These are phyloP conservation scores for Corythoichthys intestinalis DNA, from an alignment of 2,113 vertebrate species.

Conservation along the genomic window DNA sequence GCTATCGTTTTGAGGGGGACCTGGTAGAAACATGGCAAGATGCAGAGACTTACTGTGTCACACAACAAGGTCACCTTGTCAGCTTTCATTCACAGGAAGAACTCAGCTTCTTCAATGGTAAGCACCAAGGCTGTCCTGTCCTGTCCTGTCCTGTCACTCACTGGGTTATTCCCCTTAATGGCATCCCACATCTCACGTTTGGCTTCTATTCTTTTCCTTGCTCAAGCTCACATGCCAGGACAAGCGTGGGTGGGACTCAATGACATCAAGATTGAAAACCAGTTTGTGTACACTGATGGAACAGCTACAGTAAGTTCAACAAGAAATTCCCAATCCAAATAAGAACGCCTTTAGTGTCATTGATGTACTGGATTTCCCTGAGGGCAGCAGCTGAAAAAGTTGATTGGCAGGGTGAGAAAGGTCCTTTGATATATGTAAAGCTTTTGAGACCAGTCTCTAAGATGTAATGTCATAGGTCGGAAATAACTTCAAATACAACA, in stretches of 20 bases:
- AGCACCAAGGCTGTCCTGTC: conserved; percentile 5
- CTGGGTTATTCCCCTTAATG: too few relatives aligned
- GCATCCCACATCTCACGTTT: not conserved
- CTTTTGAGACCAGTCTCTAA: too few relatives aligned
- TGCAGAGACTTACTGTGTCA: conserved; percentile 58
- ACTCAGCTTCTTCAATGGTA: conserved; percentile 70
- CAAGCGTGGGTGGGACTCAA: conserved; percentile 70
- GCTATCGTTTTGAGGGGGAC: conserved; percentile 72
- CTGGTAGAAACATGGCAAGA: conserved; percentile 60
- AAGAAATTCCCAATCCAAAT: too few relatives aligned
- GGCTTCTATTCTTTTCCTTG: not conserved
- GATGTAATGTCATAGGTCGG: too few relatives aligned
- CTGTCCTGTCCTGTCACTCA: too few relatives aligned
- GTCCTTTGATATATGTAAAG: too few relatives aligned
- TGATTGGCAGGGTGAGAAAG: too few relatives aligned
- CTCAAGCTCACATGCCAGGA: conserved; percentile 68
- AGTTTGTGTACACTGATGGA: conserved; percentile 62
- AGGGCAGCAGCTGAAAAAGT: too few relatives aligned
- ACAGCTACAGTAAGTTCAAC: conserved; percentile 55
- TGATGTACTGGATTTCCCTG: too few relatives aligned
- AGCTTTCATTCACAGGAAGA: conserved; percentile 64
- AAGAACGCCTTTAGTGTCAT: too few relatives aligned
- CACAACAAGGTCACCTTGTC: conserved; percentile 63
- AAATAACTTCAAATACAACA: too few relatives aligned
- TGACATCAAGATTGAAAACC: conserved; percentile 56